Conservation (phyloP, 2,797 vertebrate species). For the Eurystomus glaucurus region DNA sequence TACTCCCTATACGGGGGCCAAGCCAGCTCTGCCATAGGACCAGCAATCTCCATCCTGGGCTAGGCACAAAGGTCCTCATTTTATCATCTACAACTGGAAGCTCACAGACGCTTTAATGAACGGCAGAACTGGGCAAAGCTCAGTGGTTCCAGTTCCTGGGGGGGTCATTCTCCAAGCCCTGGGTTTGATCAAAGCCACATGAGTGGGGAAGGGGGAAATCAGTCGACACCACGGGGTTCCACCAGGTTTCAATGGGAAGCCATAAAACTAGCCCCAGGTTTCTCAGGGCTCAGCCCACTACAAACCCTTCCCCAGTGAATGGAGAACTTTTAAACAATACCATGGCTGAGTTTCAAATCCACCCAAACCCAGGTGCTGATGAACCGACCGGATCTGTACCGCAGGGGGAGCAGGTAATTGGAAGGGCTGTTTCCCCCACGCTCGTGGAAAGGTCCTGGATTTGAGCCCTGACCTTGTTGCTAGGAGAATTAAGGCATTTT, state of each 20-base stretch:
- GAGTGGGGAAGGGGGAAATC: constrained; percentile 62
- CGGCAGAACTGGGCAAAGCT: constrained; percentile 39
- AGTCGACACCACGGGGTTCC: constrained; percentile 56
- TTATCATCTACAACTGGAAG: not conserved
- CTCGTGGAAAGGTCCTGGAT: not conserved
- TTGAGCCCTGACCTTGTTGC: constrained; percentile 57
- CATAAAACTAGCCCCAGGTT: constrained; percentile 63
- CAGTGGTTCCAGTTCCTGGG: constrained; percentile 32
- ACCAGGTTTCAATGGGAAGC: constrained; percentile 66
- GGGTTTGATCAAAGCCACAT: constrained; percentile 66
- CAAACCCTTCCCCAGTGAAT: constrained; percentile 52
- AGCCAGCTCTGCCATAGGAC: not conserved
- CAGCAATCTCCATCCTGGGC: not conserved
- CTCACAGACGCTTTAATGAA: constrained; percentile 31
- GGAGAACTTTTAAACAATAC: constrained; percentile 66
- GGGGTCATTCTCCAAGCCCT: not conserved
- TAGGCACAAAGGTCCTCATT: constrained; percentile 25
- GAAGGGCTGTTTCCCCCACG: not conserved
- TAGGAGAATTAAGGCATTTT: constrained; percentile 62
- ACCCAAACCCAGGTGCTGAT: constrained; percentile 58
- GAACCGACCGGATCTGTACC: constrained; percentile 12
- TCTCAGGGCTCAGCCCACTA: constrained; percentile 49
- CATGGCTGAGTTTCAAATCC: constrained; percentile 62
- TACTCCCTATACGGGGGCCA: not conserved
- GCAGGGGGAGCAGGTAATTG: constrained; percentile 69